Evolutionary conservation across 2,113 vertebrate species (phyloP).

Genomic region (Plecturocebus donacophilus): DNA sequence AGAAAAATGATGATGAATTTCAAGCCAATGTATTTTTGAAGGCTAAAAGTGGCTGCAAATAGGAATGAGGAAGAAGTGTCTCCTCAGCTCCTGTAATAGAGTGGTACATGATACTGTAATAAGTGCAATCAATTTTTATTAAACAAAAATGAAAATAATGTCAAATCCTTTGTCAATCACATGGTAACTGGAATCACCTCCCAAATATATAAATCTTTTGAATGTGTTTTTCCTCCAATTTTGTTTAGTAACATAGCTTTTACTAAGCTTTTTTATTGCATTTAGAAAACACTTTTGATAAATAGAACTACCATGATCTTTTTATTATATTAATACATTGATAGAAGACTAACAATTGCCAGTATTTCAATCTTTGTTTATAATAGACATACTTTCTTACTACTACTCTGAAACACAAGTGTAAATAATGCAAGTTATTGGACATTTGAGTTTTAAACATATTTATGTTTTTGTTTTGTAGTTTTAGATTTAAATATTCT

Average conservation of each 20-base stretch:
- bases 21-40: slow-evolving; percentile 49
- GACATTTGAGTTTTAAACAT: not conserved
- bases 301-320: not conserved
- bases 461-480: not conserved
- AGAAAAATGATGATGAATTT: slow-evolving; percentile 76
- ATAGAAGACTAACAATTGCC: not conserved
- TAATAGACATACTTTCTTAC: not conserved
- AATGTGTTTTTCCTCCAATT: slow-evolving; percentile 7
- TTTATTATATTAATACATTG: not conserved
- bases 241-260: slow-evolving; percentile 52
- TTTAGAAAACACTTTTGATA: slow-evolving; percentile 45
- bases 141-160: slow-evolving; percentile 38
- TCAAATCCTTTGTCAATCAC: slow-evolving; percentile 64
- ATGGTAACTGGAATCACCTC: not conserved
- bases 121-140: slow-evolving; percentile 73
- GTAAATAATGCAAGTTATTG: not conserved
- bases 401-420: not conserved
- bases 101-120: slow-evolving; percentile 43
- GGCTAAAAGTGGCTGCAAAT: slow-evolving; percentile 61
- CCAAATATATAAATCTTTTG: not conserved
- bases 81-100: not conserved
- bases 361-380: not conserved
- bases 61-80: not conserved
- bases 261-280: slow-evolving; percentile 25
- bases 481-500: not conserved